These are phyloP conservation scores for Iselma pallidipennis DNA, from an alignment of 2,888 invertebrate species.

Conservation along the genomic window DNA sequence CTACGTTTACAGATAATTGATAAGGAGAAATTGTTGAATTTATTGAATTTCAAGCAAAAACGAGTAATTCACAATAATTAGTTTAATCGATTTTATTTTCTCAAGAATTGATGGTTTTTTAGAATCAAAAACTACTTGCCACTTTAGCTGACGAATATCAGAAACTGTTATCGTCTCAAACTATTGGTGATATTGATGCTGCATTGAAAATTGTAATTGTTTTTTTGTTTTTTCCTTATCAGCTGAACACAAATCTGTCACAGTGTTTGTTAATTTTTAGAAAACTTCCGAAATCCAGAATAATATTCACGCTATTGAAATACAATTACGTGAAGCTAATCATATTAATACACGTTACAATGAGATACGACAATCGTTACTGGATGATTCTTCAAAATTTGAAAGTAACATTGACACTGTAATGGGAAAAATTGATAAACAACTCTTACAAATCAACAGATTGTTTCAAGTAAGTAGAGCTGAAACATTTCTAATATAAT, in stretches of 20 bases:
- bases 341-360: slow-evolving; percentile 77
- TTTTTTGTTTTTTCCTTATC: no score
- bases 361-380: slow-evolving; percentile 69
- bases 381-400: slow-evolving; percentile 73
- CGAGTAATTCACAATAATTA: slow-evolving; percentile 34
- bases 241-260: slow-evolving; percentile 58
- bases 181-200: slow-evolving; percentile 54
- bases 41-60: slow-evolving; percentile 70
- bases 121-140: slow-evolving; percentile 62
- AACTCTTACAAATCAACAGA: slow-evolving; percentile 74
- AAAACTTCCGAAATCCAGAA: slow-evolving; percentile 74
- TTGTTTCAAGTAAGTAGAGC: slow-evolving; percentile 59
- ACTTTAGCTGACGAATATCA: slow-evolving; percentile 66
- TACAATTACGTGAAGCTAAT: slow-evolving; percentile 82
- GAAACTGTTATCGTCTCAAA: slow-evolving; percentile 63
- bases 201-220: slow-evolving; percentile 60
- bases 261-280: slow-evolving; percentile 50
- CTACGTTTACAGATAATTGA: slow-evolving; percentile 73
- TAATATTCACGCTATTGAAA: slow-evolving; percentile 77
- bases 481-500: not conserved
- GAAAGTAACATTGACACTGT: slow-evolving; percentile 72
- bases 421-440: slow-evolving; percentile 68
- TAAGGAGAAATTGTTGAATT: slow-evolving; percentile 72
- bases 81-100: not conserved
- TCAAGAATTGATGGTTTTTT: slow-evolving; percentile 25